Base-by-base conservation (phyloP, 2,888 invertebrate genomes). In the Harpalus rufipes region DNA sequence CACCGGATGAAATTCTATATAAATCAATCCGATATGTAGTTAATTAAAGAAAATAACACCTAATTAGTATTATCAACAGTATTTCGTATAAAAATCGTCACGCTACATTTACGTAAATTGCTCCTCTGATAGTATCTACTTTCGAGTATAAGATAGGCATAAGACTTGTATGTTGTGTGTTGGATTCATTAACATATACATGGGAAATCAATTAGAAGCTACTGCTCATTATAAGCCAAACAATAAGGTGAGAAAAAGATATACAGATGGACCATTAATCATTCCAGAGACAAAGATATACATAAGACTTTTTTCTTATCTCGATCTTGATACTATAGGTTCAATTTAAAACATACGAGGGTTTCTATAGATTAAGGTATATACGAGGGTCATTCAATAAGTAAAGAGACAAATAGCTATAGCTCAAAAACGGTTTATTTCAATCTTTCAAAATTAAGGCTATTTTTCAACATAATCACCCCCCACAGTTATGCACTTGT, bases 151-250 rank as follows among this genome's bases (percentile, higher is more conserved):
- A 51, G 59, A 59, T 59, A 59, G 7, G 63, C 68, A 68, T n/a
- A 41, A 68, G 41, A 39, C 14, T 14, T 8, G 14, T 32, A 14
- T 68, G 32, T 39, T 68, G 68, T 68, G 41, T 68, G 68, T n/a
- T 25, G 14, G 32, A 41, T 39, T 68, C 25, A 68, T 68, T 68
- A 68, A 68, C 68, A 68, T 68, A 68, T 68, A 68, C 68, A 68
- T 41, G 68, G 41, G 68, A 68, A 68, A 68, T 68, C 68, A 68
- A 68, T 68, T 68, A 68, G 68, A 14, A 32, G 68, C 63, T 63
- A 39, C 68, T 8, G 41, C 68, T 68, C 68, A 68, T 63, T 63
- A 63, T 51, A 51, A 51, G 3, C 12, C 44, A 51, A 51, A 51
- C 44, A 51, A 51, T 51, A 51, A 51, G 44, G 44, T 51, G 44